Conservation (phyloP, 2,797 vertebrate species). For the Sebastes hubbsi region DNA sequence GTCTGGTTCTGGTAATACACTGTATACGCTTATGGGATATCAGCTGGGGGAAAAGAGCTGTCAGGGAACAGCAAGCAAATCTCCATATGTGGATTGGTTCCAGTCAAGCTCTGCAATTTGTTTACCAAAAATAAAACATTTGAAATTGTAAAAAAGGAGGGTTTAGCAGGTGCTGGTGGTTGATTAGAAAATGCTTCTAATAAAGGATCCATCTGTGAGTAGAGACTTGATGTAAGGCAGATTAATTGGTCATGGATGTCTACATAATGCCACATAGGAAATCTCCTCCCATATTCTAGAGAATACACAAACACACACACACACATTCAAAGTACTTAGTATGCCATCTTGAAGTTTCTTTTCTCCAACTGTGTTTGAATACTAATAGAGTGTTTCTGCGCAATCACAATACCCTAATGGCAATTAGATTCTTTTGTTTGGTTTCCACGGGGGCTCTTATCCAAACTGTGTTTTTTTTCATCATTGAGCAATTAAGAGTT, state of each 20-base stretch:
- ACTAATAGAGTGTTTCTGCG: conserved; percentile 82
- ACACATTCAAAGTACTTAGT: conserved; percentile 73
- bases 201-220: conserved; percentile 84
- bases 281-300: conserved; percentile 77
- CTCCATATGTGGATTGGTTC: conserved; percentile 75
- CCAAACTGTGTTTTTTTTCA: conserved; percentile 72
- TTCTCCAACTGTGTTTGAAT: conserved; percentile 83
- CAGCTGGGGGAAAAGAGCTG: conserved; percentile 36
- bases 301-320: conserved; percentile 55
- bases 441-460: conserved; percentile 82
- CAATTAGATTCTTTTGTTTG: conserved; percentile 85
- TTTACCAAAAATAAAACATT: conserved; percentile 80
- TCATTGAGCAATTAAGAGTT: conserved; percentile 84
- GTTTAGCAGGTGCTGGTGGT: conserved; percentile 79
- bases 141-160: conserved; percentile 69
- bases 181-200: conserved; percentile 81
- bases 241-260: conserved; percentile 85
- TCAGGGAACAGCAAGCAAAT: conserved; percentile 62
- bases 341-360: conserved; percentile 83
- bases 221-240: conserved; percentile 80
- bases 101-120: conserved; percentile 76
- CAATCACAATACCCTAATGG: conserved; percentile 82
- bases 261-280: conserved; percentile 84
- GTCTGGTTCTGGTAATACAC: conserved; percentile 41
- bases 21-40: conserved; percentile 45